A percentile compares a stretch with the other conserved stretches of the same genome.
Evolutionary conservation across 2,888 invertebrate genomes (phyloP).

Genomic region (Dysmachus trigonus): DNA sequence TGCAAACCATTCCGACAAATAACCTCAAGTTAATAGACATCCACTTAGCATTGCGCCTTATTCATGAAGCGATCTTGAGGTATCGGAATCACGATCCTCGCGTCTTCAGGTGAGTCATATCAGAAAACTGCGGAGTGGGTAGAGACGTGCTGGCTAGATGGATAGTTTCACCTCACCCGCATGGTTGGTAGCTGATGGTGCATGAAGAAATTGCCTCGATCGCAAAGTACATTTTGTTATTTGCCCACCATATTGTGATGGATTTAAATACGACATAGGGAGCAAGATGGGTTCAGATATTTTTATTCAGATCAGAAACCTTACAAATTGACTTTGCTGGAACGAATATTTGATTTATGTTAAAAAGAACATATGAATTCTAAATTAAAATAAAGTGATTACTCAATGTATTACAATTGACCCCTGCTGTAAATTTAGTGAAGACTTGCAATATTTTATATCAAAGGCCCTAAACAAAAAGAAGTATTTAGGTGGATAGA

Average conservation of each 20-base stretch:
- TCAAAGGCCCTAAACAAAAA: too few species aligned
- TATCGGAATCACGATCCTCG: slow-evolving; percentile 38
- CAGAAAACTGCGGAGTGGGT: not conserved
- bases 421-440: too few species aligned
- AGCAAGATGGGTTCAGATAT: not conserved
- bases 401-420: too few species aligned
- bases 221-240: not conserved
- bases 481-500: too few species aligned
- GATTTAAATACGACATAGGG: slow-evolving; percentile 1
- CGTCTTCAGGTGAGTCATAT: slow-evolving; percentile 25
- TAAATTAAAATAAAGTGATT: not conserved
- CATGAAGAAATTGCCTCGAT: slow-evolving; percentile 21
- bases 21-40: slow-evolving; percentile 41
- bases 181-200: not conserved
- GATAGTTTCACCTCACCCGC: not conserved
- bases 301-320: not conserved
- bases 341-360: not conserved
- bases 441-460: too few species aligned
- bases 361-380: not conserved
- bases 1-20: slow-evolving; percentile 38
- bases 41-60: slow-evolving; percentile 38
- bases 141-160: not conserved
- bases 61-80: slow-evolving; percentile 41
- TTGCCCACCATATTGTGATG: not conserved
- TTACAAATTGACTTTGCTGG: not conserved